phyloP scores from a whole-genome alignment of 2,888 invertebrate species.

The Adelphocoris suturalis region DNA sequence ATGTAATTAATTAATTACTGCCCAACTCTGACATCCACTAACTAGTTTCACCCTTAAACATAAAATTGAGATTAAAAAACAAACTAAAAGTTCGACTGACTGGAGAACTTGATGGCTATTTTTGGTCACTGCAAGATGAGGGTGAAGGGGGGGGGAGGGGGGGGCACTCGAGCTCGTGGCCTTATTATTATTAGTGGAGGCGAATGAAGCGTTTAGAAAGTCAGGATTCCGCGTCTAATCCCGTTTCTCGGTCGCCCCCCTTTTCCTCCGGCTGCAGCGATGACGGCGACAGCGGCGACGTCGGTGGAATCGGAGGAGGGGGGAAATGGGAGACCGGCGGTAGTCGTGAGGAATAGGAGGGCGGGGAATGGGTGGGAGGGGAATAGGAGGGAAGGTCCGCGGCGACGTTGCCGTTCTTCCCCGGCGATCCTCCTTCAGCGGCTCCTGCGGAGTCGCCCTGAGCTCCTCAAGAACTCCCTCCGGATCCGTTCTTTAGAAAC shows the following conservation, averaged over 20 bases:
- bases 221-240: constrained; percentile 61
- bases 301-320: too few species aligned
- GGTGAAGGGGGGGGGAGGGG: too few species aligned
- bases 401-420: constrained; percentile 47
- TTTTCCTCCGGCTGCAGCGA: not conserved
- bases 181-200: constrained; percentile 40
- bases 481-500: not conserved
- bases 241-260: constrained; percentile 55
- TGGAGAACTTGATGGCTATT: too few species aligned
- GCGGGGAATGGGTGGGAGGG: too few species aligned
- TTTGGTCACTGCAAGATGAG: too few species aligned
- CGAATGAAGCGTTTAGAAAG: constrained; percentile 71
- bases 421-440: not conserved
- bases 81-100: too few species aligned
- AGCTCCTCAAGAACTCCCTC: not conserved
- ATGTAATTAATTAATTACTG: too few species aligned
- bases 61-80: too few species aligned
- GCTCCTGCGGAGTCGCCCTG: not conserved
- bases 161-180: constrained; percentile 3
- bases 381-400: not conserved
- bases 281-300: not conserved
- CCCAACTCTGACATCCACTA: too few species aligned
- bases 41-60: too few species aligned
- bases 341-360: too few species aligned
- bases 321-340: too few species aligned